phyloP scores from a whole-genome alignment of 2,797 vertebrate genomes.

The Chanos chanos region DNA sequence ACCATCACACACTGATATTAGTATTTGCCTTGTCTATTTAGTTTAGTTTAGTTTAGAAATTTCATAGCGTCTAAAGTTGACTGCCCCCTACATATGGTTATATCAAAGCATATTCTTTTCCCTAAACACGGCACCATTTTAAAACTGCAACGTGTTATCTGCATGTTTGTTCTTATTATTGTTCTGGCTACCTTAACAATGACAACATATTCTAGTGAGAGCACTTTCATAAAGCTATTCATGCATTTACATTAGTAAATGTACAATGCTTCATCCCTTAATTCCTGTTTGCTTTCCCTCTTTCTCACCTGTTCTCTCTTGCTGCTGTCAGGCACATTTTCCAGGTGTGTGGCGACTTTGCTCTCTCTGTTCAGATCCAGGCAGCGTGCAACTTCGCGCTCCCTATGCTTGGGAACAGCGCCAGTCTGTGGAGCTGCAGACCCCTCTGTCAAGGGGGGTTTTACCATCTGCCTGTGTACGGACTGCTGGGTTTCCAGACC shows the following conservation, averaged over 20 bases:
- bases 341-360: not conserved
- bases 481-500: not conserved
- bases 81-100: no score
- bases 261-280: not conserved
- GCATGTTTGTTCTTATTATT: no score
- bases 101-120: no score
- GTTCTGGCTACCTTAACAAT: not conserved
- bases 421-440: not conserved
- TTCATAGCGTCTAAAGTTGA: no score
- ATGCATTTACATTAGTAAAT: not conserved
- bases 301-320: constrained; percentile 55
- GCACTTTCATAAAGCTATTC: no score
- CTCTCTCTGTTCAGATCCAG: constrained; percentile 5
- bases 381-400: not conserved
- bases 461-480: not conserved
- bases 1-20: no score
- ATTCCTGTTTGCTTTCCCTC: not conserved
- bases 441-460: not conserved
- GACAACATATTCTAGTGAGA: not conserved
- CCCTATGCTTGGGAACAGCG: not conserved
- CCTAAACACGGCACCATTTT: no score
- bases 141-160: no score
- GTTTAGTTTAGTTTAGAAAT: no score
- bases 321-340: constrained; percentile 10
- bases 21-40: no score